Conservation (phyloP, 2,797 vertebrate genomes). For the Sylvia borin region DNA sequence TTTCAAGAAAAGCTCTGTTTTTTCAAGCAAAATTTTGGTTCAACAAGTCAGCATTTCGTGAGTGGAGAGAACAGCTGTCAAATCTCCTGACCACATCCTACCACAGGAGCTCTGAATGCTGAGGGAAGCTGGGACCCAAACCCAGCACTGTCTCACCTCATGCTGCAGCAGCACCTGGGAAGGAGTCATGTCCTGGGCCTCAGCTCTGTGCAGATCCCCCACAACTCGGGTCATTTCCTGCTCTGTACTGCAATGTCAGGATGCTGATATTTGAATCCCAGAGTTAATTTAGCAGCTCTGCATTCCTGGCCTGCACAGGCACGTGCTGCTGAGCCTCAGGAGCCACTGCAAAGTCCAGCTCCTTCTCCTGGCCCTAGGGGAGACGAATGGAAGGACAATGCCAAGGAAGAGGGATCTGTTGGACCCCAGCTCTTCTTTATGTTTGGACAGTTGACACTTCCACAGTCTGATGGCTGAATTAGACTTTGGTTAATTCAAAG, state of each 20-base stretch:
- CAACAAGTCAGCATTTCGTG: background rate
- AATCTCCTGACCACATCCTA: background rate
- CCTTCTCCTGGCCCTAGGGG: background rate
- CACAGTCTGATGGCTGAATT: background rate
- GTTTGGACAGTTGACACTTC: background rate
- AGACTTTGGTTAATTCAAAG: background rate
- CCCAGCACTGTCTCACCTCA: rapidly evolving
- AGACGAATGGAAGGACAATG: background rate
- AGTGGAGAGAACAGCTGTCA: background rate
- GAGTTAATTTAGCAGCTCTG: background rate
- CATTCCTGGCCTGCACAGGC: background rate
- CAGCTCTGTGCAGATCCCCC: background rate
- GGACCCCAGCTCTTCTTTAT: background rate
- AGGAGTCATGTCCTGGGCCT: background rate
- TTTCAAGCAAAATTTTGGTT: background rate
- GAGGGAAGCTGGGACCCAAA: background rate
- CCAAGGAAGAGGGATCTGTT: background rate
- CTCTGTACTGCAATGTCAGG: background rate
- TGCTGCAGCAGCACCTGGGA: background rate
- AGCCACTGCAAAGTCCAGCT: background rate
- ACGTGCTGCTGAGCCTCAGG: background rate
- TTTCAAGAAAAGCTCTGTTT: background rate
- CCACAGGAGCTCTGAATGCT: background rate
- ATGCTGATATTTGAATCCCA: background rate
- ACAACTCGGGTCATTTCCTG: background rate